phyloP scores from a whole-genome alignment of 2,113 vertebrate species.

The Microtus richardsoni region DNA sequence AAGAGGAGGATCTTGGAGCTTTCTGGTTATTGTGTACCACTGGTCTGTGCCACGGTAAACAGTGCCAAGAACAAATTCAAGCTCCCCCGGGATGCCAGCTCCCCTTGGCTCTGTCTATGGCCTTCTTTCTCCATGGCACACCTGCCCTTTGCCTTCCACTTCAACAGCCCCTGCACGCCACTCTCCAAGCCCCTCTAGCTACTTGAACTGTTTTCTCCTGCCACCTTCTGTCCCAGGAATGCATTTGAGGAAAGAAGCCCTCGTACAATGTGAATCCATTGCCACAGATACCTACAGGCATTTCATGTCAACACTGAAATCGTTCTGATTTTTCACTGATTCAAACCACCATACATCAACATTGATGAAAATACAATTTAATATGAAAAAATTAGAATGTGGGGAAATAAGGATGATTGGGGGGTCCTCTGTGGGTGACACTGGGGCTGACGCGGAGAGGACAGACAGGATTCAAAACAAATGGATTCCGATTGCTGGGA shows the following conservation, averaged over 20 bases:
- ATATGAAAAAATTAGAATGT: not conserved
- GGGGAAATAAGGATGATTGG: not conserved
- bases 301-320: not conserved
- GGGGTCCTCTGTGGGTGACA: not conserved
- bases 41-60: accelerated
- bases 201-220: not conserved
- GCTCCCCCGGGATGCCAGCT: not conserved
- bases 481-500: not conserved
- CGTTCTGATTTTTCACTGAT: not conserved
- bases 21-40: not conserved
- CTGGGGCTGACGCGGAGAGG: not conserved
- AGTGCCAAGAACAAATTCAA: not conserved
- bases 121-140: not conserved
- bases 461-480: not conserved
- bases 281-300: not conserved
- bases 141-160: not conserved
- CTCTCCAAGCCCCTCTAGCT: not conserved
- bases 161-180: too few relatives aligned
- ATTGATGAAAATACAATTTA: not conserved
- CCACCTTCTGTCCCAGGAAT: not conserved
- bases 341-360: not conserved
- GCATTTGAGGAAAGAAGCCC: not conserved
- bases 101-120: not conserved
- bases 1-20: too few relatives aligned
- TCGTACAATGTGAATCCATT: not conserved